Percentiles rank a stretch among this genome's conserved stretches.
These are phyloP conservation scores for Guaruba guarouba DNA, from an alignment of 2,113 vertebrate genomes.

Conservation along the genomic window DNA sequence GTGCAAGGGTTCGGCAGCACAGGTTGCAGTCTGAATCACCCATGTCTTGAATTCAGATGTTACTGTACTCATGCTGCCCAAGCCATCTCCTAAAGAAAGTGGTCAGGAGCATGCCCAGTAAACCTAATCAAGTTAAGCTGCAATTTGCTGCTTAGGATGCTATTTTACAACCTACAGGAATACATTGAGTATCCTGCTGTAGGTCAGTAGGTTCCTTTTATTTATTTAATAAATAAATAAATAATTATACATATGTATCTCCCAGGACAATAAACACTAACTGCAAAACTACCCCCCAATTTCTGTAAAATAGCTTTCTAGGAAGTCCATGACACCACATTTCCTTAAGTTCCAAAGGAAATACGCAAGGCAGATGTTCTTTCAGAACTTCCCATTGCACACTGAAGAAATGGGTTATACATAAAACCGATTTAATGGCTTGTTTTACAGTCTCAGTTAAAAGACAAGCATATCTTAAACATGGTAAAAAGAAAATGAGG, in stretches of 20 bases:
- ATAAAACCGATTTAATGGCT: not conserved
- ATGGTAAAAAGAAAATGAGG: not conserved
- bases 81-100: not conserved
- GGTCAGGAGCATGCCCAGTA: not conserved
- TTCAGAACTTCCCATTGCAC: not conserved
- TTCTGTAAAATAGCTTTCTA: not conserved
- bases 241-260: not conserved
- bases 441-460: not conserved
- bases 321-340: not conserved
- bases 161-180: not conserved
- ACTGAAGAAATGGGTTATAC: not conserved
- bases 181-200: not conserved
- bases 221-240: not conserved
- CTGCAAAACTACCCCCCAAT: not conserved
- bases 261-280: not conserved
- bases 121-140: not conserved
- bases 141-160: not conserved
- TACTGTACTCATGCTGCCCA: not conserved
- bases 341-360: not conserved
- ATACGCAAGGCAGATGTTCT: not conserved
- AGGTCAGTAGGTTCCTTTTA: not conserved
- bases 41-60: not conserved
- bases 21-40: not conserved
- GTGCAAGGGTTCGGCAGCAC: not conserved
- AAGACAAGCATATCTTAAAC: not conserved